Percentiles rank a stretch among this genome's conserved stretches.
These are phyloP conservation scores for Baronia brevicornis DNA, from an alignment of 2,888 invertebrate species.

Conservation along the genomic window DNA sequence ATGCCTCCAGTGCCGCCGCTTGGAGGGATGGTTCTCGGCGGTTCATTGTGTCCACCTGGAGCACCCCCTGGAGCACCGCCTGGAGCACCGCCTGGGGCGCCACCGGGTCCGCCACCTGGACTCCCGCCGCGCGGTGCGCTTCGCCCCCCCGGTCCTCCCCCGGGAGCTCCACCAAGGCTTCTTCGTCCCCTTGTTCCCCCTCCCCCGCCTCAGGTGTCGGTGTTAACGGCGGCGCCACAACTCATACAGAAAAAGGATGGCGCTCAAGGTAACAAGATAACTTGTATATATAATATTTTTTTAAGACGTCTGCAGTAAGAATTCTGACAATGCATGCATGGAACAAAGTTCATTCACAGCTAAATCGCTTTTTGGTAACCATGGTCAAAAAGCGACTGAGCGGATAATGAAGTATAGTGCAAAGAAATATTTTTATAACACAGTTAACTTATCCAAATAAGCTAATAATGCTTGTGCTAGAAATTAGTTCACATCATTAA, in stretches of 20 bases:
- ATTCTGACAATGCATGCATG: too few relatives aligned
- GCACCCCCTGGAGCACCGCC: conserved; percentile 23
- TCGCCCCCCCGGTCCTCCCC: conserved; percentile 78
- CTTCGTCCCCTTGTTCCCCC: conserved; percentile 77
- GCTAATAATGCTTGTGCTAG: too few relatives aligned
- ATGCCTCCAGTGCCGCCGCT: conserved; percentile 23
- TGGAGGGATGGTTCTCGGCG: conserved; percentile 11
- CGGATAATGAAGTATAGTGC: not conserved
- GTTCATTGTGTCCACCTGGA: conserved; percentile 31
- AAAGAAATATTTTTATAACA: conserved; percentile 2
- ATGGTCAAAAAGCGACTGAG: not conserved
- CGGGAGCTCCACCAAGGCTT: conserved; percentile 79
- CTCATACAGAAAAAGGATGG: conserved; percentile 83
- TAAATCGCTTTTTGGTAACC: too few relatives aligned
- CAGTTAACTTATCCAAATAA: too few relatives aligned
- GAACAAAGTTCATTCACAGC: too few relatives aligned
- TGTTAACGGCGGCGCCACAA: conserved; percentile 88
- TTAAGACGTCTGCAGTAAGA: too few relatives aligned
- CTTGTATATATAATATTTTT: too few relatives aligned
- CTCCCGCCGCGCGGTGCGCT: conserved; percentile 50
- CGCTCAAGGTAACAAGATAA: conserved; percentile 52
- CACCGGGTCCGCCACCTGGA: conserved; percentile 60
- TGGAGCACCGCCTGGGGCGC: conserved; percentile 26
- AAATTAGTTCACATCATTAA: too few relatives aligned
- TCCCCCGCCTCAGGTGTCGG: conserved; percentile 78